These are phyloP conservation scores for Eupithecia dodoneata DNA, from an alignment of 2,888 invertebrate genomes.

Conservation along the genomic window DNA sequence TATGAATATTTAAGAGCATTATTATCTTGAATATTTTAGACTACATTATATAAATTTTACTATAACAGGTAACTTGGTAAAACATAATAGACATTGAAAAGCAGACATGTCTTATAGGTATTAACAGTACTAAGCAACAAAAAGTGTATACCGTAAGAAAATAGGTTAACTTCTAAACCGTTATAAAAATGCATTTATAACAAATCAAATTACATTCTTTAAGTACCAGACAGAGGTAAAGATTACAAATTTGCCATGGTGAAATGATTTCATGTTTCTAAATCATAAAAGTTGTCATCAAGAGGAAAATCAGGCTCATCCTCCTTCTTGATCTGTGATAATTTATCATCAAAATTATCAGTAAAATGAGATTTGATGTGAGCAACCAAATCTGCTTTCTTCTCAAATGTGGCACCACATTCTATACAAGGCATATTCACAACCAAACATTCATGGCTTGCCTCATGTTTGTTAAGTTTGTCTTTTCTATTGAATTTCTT, in stretches of 20 bases:
- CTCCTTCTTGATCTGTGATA: conserved; percentile 72
- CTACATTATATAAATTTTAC: conserved; percentile 14
- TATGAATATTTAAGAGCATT: background rate
- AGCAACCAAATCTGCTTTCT: conserved; percentile 83
- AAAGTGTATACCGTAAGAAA: conserved; percentile 6
- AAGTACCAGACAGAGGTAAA: conserved; percentile 37
- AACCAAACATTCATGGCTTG: conserved; percentile 85
- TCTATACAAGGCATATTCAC: conserved; percentile 86
- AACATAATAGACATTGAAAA: conserved; percentile 6
- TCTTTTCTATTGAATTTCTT: conserved; percentile 88
- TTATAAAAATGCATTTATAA: conserved; percentile 25
- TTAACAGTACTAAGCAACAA: conserved; percentile 7
- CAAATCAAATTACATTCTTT: conserved; percentile 28
- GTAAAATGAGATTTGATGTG: conserved; percentile 85
- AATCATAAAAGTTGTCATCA: conserved; percentile 74
- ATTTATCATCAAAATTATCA: conserved; percentile 77
- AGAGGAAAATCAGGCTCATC: conserved; percentile 67
- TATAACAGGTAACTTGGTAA: conserved; percentile 33
- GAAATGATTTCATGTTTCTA: conserved; percentile 64
- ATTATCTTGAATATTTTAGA: background rate
- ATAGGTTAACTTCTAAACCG: conserved; percentile 15
- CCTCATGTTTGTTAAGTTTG: conserved; percentile 87
- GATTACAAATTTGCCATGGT: conserved; percentile 7
- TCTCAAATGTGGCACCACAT: conserved; percentile 85
- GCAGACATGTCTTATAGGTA: background rate